Conservation (phyloP, 2,113 vertebrate species). For the Poeciliopsis occidentalis region DNA sequence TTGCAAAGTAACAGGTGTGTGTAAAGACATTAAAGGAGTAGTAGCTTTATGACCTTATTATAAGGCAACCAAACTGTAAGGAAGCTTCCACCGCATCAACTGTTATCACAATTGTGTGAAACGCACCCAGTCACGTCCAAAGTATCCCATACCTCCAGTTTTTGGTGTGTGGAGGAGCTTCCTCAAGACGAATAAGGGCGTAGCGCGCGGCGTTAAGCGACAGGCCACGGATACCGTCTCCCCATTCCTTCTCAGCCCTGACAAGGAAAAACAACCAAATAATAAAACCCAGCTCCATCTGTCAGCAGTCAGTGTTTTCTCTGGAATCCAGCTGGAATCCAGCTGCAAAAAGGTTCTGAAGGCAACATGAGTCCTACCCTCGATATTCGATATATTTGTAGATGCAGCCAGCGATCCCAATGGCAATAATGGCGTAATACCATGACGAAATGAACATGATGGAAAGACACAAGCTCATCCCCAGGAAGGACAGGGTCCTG, state of each 20-base stretch:
- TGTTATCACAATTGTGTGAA: not conserved
- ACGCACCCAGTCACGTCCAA: not conserved
- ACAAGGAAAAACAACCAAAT: not conserved
- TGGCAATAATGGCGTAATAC: constrained; percentile 94
- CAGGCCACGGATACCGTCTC: constrained; percentile 92
- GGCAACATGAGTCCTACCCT: constrained; percentile 83
- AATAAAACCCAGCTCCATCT: not conserved
- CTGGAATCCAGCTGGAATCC: not conserved
- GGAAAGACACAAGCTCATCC: constrained; percentile 95
- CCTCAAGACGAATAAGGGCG: constrained; percentile 91
- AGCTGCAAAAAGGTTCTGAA: not conserved
- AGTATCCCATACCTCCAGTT: constrained; percentile 89
- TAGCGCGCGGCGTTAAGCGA: constrained; percentile 95
- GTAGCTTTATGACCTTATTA: too few species aligned
- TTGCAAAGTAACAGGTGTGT: too few species aligned
- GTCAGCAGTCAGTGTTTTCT: not conserved
- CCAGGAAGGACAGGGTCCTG: too few species aligned
- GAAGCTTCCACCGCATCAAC: too few species aligned
- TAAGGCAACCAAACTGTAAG: too few species aligned
- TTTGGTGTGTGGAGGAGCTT: constrained; percentile 93
- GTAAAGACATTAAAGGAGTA: too few species aligned
- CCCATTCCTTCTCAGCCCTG: constrained; percentile 98
- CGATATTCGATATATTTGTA: constrained; percentile 99
- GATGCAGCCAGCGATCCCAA: constrained; percentile 92
- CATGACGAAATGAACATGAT: constrained; percentile 98